Evolutionary conservation across 2,797 vertebrate genomes (phyloP), one percentile per base, ranked within the genome.

Genomic region (Silurus aristotelis): DNA sequence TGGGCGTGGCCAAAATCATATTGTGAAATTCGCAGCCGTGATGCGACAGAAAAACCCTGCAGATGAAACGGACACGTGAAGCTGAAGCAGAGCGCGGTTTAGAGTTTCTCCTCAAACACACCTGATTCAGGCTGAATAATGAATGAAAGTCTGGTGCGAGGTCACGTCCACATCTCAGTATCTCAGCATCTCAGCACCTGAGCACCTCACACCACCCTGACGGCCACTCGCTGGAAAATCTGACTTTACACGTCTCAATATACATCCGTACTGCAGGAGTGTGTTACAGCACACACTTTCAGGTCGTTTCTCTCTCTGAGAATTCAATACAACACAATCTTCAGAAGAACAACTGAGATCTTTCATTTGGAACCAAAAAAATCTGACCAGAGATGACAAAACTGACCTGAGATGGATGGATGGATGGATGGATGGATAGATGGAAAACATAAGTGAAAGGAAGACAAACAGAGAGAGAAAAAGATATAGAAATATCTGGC

Each of bases 131-230:
- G 14, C 12, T 66, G 22, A 66, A 73, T 7, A 14, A 38, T 85
- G 22, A 81, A 73, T 66, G 15, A 38, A 3, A 85, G 60, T 73
- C 13, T 15, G 58, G 60, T 63, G 78, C 43, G 78, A 66, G 46
- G 25, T 60, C 52, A 20, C 64, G 19, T 43, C 46, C 3, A 46
- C 15, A 25, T 13, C 76, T 27, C 48, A 52, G 48, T 52, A 52
- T 52, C 48, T 52, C 1, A 52, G 3, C 38, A 20, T 72, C 38
- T 38, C 43, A 9, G 58, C 22, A n/a, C n/a, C 76, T 25, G 38
- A 38, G 38, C 38, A 38, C 38, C 38, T 38, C 1, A 55, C 43
- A 55, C 38, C 43, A 43, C 63, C 61, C 25, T 73, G 70, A 48
- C 6, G n/a, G 19, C 48, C 25, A 43, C 14, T 3, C 27, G 46